Evolutionary conservation across 1,140 invertebrate genomes (phyloP), one percentile per base, ranked within the genome.

Genomic region (Zophobas morio): DNA sequence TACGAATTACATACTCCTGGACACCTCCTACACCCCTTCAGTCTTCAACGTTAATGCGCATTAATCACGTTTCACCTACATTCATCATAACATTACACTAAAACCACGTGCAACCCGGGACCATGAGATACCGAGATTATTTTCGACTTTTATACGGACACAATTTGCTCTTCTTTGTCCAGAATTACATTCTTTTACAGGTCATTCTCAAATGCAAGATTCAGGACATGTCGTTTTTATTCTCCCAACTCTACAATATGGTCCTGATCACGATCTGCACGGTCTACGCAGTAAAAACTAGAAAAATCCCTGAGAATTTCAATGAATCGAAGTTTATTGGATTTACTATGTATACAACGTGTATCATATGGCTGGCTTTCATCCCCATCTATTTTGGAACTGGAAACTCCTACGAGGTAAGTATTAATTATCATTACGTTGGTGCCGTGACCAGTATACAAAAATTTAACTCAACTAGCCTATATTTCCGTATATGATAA

Each of bases 291-390:
- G 90, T 94, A 35, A 93, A 94, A 82, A 94, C 93, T 0, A 86
- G 93, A 49, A 94, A 94, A 82, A 90, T 94, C 32, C 93, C 93
- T 0, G 93, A 93, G 81, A 94, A 94, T 79, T 94, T 94, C 85
- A 94, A 94, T 86, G 91, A 92, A 84, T 91, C 91, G 42, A 93
- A 93, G 84, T 92, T 91, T 83, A 92, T 92, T 77, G 91, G 93
- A 6, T 94, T 94, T 84, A 93, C 92, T 5, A 94, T 94, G 93
- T 94, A 94, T 85, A 92, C 92, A 1, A 94, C 93, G 0, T 94
- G 93, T 82, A 91, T 94, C 49, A 93, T 94, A 63, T 94, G 93
- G 93, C 82, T 94, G 36, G 92, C 92, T 1, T 94, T 94, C 82
- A 90, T 94, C 40, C 91, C 93, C 0, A 92, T 94, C 75, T 93